These are phyloP conservation scores for Sphecodes monilicornis DNA, from an alignment of 2,888 invertebrate species.

Conservation along the genomic window DNA sequence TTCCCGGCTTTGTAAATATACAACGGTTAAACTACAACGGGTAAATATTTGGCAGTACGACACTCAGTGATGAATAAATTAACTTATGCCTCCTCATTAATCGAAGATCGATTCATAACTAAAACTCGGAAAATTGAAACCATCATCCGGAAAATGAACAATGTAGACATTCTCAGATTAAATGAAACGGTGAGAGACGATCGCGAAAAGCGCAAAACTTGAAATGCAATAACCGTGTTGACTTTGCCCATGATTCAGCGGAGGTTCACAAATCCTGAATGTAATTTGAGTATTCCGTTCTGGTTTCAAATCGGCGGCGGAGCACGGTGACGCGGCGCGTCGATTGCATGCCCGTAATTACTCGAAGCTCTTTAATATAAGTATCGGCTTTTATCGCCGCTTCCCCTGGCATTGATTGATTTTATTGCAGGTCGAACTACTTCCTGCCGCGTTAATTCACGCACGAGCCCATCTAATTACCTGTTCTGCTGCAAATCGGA, in stretches of 20 bases:
- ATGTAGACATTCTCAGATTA: background rate
- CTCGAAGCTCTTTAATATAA: constrained; percentile 18
- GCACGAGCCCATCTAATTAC: background rate
- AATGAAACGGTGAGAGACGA: background rate
- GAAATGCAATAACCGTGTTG: constrained; percentile 24
- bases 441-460: background rate
- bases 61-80: too few relatives aligned
- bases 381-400: background rate
- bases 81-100: too few relatives aligned
- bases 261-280: constrained; percentile 29
- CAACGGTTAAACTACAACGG: too few relatives aligned
- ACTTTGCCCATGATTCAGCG: constrained; percentile 20
- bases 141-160: background rate
- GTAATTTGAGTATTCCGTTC: constrained; percentile 32
- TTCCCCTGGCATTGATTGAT: background rate
- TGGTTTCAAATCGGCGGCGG: constrained; percentile 11
- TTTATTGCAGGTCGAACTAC: background rate
- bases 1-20: too few relatives aligned
- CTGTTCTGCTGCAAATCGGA: background rate
- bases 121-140: too few relatives aligned
- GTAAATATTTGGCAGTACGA: too few relatives aligned
- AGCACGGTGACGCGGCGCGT: background rate
- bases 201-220: constrained; percentile 25
- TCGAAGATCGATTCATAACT: too few relatives aligned
- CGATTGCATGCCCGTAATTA: constrained; percentile 19